Evolutionary conservation across 2,797 vertebrate species (phyloP), one percentile per base, ranked within the genome.

Genomic region (Momotus momota): DNA sequence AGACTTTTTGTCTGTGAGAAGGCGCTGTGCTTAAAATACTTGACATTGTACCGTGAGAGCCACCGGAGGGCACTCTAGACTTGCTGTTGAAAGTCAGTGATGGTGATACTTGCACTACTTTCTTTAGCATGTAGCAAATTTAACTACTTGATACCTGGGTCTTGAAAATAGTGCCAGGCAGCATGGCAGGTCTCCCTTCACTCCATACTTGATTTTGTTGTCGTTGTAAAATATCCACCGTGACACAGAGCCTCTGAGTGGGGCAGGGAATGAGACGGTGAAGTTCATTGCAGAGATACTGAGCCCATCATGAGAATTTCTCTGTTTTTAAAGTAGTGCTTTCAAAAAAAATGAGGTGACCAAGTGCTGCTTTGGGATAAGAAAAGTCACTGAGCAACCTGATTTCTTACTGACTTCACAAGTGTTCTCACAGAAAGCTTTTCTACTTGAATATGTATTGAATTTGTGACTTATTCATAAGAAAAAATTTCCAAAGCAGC

Each of bases 11-110:
- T 33, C 4, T 23, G 58, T 29, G 16, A 25, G 12, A 17, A 25
- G 46, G 4, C 4, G 16, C 51, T 22, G 15, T 10, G 1, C 2
- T 65, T 3, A 12, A 3, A 58, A 29, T 10, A 2, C 0, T 2
- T 23, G 33, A 0, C 5, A 11, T 15, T 69, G 88, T 78, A 55
- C 16, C 0, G 0, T 4, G 13, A 9, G 61, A 22, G 89, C 96
- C 98, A 96, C 94, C 27, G 69, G 98, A 94, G 97, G 98, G 97
- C 97, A 96, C 92, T 81, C 71, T 48, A 73, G 85, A 57, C 83
- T 72, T 69, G 77, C 67, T 88, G 20, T 72, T 97, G 92, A 60
- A 55, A 61, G 33, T 31, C 27, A 2, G 0, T n/a, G 6, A 3
- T 15, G 0, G 15, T 1, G 29, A 2, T 3, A 1, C 13, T 13